A percentile compares a stretch with the other conserved stretches of the same genome.
Conservation (phyloP, 2,888 invertebrate species). For the Quadriops clusia region DNA sequence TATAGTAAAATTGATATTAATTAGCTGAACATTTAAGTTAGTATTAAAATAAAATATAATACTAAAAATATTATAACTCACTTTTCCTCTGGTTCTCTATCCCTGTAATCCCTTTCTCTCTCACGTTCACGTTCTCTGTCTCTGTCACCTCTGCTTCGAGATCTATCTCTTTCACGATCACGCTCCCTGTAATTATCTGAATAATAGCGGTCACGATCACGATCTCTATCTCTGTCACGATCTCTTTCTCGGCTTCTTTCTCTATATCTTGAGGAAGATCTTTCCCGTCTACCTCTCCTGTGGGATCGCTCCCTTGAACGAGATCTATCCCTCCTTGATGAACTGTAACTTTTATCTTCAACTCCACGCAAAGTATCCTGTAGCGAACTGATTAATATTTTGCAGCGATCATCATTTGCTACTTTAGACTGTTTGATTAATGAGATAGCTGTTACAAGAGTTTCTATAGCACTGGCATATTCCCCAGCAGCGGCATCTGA, state of each 20-base stretch:
- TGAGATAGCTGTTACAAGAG: conserved; percentile 95
- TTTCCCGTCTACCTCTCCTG: conserved; percentile 31
- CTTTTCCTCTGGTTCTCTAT: conserved; percentile 68
- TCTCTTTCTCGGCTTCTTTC: conserved; percentile 48
- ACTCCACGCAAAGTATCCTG: conserved; percentile 96
- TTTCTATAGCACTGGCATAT: conserved; percentile 96
- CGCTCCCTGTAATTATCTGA: conserved; percentile 42
- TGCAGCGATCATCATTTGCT: conserved; percentile 92
- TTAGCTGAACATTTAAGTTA: too few species aligned
- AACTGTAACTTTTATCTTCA: conserved; percentile 92
- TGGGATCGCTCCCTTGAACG: conserved; percentile 34
- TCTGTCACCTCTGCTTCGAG: conserved; percentile 62
- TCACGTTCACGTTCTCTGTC: conserved; percentile 53
- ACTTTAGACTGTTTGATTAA: conserved; percentile 93
- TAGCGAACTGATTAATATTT: conserved; percentile 90
- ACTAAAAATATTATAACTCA: conserved; percentile 34
- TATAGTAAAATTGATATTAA: too few species aligned
- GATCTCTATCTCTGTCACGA: conserved; percentile 41
- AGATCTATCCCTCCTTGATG: conserved; percentile 49
- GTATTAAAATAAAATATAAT: too few species aligned
- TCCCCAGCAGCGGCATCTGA: conserved; percentile 96
- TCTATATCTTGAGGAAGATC: conserved; percentile 38
- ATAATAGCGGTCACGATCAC: conserved; percentile 42
- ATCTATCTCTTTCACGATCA: conserved; percentile 57
- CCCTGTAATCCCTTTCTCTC: conserved; percentile 58